Base-by-base conservation (phyloP, 2,888 invertebrate genomes). In the Desoria tigrina region DNA sequence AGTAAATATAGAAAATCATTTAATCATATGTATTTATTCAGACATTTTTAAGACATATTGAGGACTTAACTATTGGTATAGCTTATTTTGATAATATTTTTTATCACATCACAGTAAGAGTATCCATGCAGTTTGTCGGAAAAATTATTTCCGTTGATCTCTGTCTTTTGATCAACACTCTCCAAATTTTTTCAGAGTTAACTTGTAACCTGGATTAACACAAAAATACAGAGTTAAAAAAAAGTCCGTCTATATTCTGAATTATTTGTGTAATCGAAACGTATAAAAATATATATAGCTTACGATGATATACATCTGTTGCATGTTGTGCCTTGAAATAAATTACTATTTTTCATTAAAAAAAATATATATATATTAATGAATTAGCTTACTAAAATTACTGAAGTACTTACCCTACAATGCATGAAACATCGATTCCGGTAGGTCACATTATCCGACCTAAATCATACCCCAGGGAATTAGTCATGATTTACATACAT, bases 181-280 rank as follows among this genome's bases (percentile, higher is more conserved):
- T 21, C 70, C 70, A 63, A 70, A 70, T 26, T 70, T 62, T 32
- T 67, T 70, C 28, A 70, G 37, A 16, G 62, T 55, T 24, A 70
- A 65, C 53, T 59, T 54, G 32, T 70, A 65, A 24, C 66, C 70
- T 70, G 45, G n/a, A 64, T 42, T 24, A 21, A 39, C 6, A 58
- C 37, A 21, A 49, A 45, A 53, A 56, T 21, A 9, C 26, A 7
- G 4, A 6, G 6, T 4, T 11, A 32, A 7, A 32, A 32, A 32
- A 11, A 7, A 32, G 4, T 32, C 11, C 32, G 11, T 32, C 11
- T 32, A 32, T 32, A 32, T 32, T 45, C 45, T 45, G 45, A 11
- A 9, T 6, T 32, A 45, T 6, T 45, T 45, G 45, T 16, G 16
- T 18, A 6, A 11, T 45, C 16, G 6, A 18, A 18, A 6, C 4